Percentiles rank a stretch among this genome's conserved stretches.
phyloP scores from a whole-genome alignment of 2,113 vertebrate species.

The Zeus faber region DNA sequence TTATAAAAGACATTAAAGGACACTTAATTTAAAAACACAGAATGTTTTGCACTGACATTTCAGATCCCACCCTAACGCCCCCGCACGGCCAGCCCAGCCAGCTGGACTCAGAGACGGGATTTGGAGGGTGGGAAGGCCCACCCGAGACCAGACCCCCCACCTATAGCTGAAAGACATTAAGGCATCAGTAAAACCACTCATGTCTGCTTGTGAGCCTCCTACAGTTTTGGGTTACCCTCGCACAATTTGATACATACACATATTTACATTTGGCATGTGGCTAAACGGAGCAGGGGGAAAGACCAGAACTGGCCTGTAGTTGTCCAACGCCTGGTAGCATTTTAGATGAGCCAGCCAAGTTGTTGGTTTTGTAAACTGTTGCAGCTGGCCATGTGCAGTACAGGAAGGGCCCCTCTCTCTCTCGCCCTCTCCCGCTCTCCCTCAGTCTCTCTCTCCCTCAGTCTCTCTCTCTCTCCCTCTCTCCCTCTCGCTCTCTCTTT shows the following conservation, averaged over 20 bases:
- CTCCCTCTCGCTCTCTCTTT: conserved; percentile 12
- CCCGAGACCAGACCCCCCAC: conserved; percentile 35
- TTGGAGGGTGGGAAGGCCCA: conserved; percentile 19
- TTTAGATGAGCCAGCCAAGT: conserved; percentile 66
- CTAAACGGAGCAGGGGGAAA: conserved; percentile 48
- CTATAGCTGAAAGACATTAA: conserved; percentile 64
- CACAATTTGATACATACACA: conserved; percentile 67
- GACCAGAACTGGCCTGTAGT: conserved; percentile 55
- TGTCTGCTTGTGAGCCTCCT: conserved; percentile 61
- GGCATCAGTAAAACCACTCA: conserved; percentile 61
- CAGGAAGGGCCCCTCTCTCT: conserved; percentile 32
- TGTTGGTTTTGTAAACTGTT: conserved; percentile 74
- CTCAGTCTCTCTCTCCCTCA: conserved; percentile 6
- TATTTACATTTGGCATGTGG: conserved; percentile 65
- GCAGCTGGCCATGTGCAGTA: conserved; percentile 62
- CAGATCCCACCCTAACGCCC: too few relatives aligned
- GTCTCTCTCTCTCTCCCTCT: conserved; percentile 6
- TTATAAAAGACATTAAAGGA: too few relatives aligned
- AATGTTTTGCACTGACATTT: too few relatives aligned
- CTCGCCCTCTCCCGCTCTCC: not conserved
- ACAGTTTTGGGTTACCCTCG: conserved; percentile 63
- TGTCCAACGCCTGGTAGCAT: conserved; percentile 67
- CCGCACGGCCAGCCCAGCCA: too few relatives aligned
- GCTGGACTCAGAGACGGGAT: too few relatives aligned
- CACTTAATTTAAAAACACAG: too few relatives aligned